phyloP scores from a whole-genome alignment of 2,113 vertebrate genomes.

The Sula dactylatra region DNA sequence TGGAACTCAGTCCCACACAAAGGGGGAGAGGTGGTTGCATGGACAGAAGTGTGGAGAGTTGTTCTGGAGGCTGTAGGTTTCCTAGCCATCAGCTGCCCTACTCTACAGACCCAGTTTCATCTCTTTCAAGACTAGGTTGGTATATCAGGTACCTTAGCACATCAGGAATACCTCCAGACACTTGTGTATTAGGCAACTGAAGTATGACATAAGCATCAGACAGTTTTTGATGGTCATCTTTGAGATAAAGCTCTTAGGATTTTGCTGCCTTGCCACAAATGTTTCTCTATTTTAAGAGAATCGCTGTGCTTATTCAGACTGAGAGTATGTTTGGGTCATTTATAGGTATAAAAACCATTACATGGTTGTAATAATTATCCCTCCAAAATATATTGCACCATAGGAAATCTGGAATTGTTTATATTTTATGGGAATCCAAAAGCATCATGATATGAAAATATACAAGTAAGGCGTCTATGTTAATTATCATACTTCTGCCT shows the following conservation, averaged over 20 bases:
- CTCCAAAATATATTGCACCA: not conserved
- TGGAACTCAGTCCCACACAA: not conserved
- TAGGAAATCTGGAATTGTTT: not conserved
- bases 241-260: not conserved
- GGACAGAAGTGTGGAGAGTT: fast-evolving
- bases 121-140: not conserved
- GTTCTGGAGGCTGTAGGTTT: not conserved
- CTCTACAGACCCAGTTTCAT: not conserved
- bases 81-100: not conserved
- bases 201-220: not conserved
- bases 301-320: not conserved
- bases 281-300: not conserved
- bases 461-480: not conserved
- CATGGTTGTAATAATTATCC: not conserved
- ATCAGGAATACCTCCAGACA: not conserved
- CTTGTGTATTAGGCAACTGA: not conserved
- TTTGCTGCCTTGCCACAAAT: not conserved
- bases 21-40: not conserved
- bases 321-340: not conserved
- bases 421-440: not conserved
- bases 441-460: not conserved
- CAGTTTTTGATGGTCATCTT: not conserved
- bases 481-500: not conserved
- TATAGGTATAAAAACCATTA: not conserved
- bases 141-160: not conserved